These are phyloP conservation scores for Caenorhabditis auriculariae DNA, from an alignment of 2,888 invertebrate genomes.

Conservation along the genomic window DNA sequence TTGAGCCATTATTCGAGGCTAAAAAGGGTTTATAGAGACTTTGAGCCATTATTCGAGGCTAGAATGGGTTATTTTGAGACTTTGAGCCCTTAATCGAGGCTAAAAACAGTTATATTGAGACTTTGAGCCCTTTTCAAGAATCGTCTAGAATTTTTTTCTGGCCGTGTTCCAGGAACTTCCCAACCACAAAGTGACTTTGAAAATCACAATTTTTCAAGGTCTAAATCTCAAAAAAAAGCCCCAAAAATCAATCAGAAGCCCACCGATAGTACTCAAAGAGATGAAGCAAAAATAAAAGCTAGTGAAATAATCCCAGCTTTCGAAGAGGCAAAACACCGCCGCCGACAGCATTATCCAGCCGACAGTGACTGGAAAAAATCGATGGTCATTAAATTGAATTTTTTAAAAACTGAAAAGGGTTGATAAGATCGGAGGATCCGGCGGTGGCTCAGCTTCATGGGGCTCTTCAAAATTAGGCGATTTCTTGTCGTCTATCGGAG, in stretches of 20 bases:
- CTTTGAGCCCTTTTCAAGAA: too few relatives aligned
- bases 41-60: too few relatives aligned
- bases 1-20: too few relatives aligned
- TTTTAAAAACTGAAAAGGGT: conserved; percentile 7
- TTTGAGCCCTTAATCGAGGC: too few relatives aligned
- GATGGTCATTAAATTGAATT: neutral
- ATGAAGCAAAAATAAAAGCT: conserved; percentile 63
- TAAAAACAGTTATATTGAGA: too few relatives aligned
- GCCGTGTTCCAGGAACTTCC: too few relatives aligned
- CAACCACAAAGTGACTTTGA: too few relatives aligned
- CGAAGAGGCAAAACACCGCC: conserved; percentile 73
- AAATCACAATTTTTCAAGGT: neutral
- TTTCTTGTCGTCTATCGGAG: neutral
- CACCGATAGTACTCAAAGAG: conserved; percentile 58
- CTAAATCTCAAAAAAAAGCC: neutral
- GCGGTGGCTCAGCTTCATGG: too few relatives aligned
- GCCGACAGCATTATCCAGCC: conserved; percentile 86
- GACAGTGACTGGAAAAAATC: conserved; percentile 75
- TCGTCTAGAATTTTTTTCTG: too few relatives aligned
- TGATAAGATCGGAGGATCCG: conserved; percentile 52
- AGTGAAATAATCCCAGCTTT: conserved; percentile 61
- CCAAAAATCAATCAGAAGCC: neutral
- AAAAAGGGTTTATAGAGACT: too few relatives aligned
- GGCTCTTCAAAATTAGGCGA: neutral
- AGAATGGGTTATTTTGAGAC: too few relatives aligned